A percentile compares a stretch with the other conserved stretches of the same genome.
Conservation (phyloP, 2,888 invertebrate species). For the Temnothorax rugatulus region DNA sequence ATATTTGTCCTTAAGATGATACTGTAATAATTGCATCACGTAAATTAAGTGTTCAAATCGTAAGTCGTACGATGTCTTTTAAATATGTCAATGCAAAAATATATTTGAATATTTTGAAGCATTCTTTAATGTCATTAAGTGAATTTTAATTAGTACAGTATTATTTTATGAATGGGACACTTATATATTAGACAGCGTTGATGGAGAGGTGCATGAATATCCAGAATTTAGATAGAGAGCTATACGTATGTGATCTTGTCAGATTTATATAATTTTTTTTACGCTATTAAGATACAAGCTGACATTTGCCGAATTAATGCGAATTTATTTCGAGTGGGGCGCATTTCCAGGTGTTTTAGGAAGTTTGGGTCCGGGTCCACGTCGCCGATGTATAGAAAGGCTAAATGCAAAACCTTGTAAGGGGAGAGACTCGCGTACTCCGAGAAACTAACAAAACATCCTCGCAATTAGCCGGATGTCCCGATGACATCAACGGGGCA, state of each 20-base stretch:
- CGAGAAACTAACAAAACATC: conserved; percentile 83
- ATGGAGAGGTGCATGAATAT: neutral
- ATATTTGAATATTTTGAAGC: neutral
- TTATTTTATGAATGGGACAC: neutral
- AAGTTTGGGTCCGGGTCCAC: conserved; percentile 65
- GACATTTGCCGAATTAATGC: conserved; percentile 49
- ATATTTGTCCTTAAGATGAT: neutral
- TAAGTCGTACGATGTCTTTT: neutral
- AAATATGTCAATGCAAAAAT: neutral
- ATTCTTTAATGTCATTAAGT: neutral
- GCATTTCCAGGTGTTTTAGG: conserved; percentile 54
- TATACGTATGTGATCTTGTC: neutral
- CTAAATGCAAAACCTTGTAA: conserved; percentile 86
- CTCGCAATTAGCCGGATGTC: conserved; percentile 84
- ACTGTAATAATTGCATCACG: neutral
- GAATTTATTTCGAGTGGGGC: conserved; percentile 48
- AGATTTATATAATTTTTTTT: neutral
- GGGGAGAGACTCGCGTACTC: conserved; percentile 79
- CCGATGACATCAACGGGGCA: conserved; percentile 83
- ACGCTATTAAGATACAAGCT: conserved; percentile 15
- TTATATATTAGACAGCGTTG: neutral
- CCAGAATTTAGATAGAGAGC: neutral
- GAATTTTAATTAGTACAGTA: neutral
- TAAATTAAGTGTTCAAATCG: neutral
- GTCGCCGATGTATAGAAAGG: conserved; percentile 76